Base-by-base conservation (phyloP, 2,888 invertebrate genomes). In the Netelia virgata region DNA sequence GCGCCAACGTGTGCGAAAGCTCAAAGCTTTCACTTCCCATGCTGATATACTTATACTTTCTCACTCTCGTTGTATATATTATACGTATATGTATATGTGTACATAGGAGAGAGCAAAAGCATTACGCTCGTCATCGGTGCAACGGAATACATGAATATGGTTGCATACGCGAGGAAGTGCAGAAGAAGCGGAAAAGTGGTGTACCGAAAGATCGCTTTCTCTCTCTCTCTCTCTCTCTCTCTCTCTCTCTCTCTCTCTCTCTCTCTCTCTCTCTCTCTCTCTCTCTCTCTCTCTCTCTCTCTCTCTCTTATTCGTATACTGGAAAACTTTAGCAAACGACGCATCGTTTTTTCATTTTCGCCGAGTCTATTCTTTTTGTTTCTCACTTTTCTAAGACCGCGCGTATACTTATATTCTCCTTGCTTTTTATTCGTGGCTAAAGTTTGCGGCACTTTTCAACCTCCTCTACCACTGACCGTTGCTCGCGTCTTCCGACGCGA, bases 121-220 rank as follows among this genome's bases (percentile, higher is more conserved):
- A 47, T 77, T 50, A 63, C 55, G 41, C 41, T 43, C 64, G 81
- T 77, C 81, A 68, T 84, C 80, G 28, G 41, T 64, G 20, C 70
- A 18, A 36, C 41, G 69, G 83, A 86, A 81, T 76, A 76, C 78
- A 82, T 69, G 81, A 83, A 82, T 84, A 80, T 53, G 63, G 20
- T 74, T 82, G 47, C 11, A 18, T 10, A 16, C 36, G 66, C 55
- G 28, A 20, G 47, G 66, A 68, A 73, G 53, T 53, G 80, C 14
- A 23, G 50, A 47, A 73, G 10, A 41, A 74, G 59, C 18, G 55
- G 55, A 61, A 68, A 59, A 59, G 59, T n/a, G 41, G 18, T 73
- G 53, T 76, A 73, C 36, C 50, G 41, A 73, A 69, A 57, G 18
- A 69, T 63, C 28, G 61, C 61, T 28, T 55, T 63, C 43, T 43